Evolutionary conservation across 2,113 vertebrate species (phyloP).

Genomic region (Ia io): DNA sequence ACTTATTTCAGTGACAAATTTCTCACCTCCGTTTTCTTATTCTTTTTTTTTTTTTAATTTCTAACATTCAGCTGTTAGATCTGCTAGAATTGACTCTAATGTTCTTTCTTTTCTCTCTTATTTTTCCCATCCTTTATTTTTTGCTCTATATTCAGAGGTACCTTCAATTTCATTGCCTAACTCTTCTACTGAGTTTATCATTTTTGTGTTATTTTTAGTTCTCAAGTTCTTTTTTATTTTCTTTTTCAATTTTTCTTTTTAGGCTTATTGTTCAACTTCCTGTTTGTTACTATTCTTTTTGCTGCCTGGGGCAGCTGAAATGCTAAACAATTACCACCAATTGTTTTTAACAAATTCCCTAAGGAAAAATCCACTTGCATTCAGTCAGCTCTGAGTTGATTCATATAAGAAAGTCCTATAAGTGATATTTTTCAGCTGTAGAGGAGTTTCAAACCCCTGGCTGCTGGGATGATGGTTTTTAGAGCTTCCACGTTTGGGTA

Average conservation of each 20-base stretch:
- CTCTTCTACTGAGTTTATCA: neutral
- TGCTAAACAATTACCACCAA: neutral
- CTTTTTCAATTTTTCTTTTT: neutral
- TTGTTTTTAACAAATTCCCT: neutral
- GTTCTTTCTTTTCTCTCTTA: neutral
- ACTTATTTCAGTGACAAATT: neutral
- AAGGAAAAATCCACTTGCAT: neutral
- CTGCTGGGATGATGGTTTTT: neutral
- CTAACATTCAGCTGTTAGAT: neutral
- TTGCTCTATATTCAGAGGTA: neutral
- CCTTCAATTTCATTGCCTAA: neutral
- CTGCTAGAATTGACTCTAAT: neutral
- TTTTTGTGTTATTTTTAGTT: conserved; percentile 6
- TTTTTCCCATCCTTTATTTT: neutral
- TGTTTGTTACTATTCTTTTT: neutral
- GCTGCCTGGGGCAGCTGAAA: neutral
- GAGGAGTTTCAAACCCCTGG: neutral
- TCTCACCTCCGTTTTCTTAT: neutral
- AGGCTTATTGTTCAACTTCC: neutral
- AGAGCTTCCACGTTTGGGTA: neutral
- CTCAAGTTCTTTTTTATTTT: neutral
- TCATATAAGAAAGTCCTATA: neutral
- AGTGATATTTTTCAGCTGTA: neutral
- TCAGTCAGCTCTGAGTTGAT: neutral
- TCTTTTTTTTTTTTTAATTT: neutral